Base-by-base conservation (phyloP, 1,140 invertebrate species). In the Pissodes strobi region DNA sequence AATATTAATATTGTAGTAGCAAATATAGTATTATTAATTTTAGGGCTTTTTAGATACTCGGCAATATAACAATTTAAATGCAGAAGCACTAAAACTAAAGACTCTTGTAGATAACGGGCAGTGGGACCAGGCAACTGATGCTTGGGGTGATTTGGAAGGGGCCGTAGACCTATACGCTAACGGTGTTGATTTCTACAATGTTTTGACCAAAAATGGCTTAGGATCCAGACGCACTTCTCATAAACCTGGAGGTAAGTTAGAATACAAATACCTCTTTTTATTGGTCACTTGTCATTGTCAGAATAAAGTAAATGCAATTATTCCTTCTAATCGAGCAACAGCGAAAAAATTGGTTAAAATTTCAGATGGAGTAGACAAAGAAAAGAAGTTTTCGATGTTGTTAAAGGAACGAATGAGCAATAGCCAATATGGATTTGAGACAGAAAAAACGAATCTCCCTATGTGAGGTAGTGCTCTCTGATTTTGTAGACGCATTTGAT, bases 151-250 rank as follows among this genome's bases (percentile, higher is more conserved):
- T 0, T 87, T 88, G 0, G 88, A 93, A 78, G 22, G 25, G 5
- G 80, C 86, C 0, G 82, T 91, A 55, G 59, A 82, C 2, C 4
- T 64, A 2, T 76, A 78, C 12, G 87, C 90, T 0, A 78, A 83
- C 43, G 83, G 82, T 21, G 86, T 93, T 6, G 88, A 92, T 72
- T 92, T 92, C 72, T 94, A 94, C 69, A 92, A 94, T 73, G 88
- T 94, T 64, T 74, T 92, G 8, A 84, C 80, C 18, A 25, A 38
- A 51, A 19, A 37, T 34, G 2, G 22, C 30, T n/a, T n/a, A n/a
- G n/a, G n/a, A n/a, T n/a, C n/a, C n/a, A 30, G 13, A n/a, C n/a
- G n/a, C 1, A n/a, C 8, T 27, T 25, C 13, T 12, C 22, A 51
- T 19, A 21, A 45, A 45, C 41, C 41, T 45, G 18, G 10, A 45